These are phyloP conservation scores for Polypterus senegalus DNA, from an alignment of 2,113 vertebrate species.

Conservation along the genomic window DNA sequence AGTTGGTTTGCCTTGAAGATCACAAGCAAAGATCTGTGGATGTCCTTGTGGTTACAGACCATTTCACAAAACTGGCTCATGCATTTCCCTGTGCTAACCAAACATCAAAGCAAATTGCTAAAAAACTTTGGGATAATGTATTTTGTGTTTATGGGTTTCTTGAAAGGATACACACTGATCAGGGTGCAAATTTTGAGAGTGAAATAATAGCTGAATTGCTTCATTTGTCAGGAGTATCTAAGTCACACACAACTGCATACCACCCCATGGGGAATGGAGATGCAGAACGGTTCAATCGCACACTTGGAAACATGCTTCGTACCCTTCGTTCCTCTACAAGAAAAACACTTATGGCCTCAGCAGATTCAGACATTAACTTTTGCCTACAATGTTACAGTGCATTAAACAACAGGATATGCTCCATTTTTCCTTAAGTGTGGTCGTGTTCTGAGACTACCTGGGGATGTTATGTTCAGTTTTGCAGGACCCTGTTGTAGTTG, in stretches of 20 bases:
- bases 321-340: neutral
- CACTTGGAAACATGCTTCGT: constrained; percentile 6
- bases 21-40: constrained; percentile 6
- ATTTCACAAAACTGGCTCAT: constrained; percentile 13
- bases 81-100: constrained; percentile 9
- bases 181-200: constrained; percentile 15
- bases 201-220: constrained; percentile 7
- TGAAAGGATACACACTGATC: constrained; percentile 7
- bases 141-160: constrained; percentile 12
- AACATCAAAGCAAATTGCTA: constrained; percentile 10
- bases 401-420: constrained; percentile 15
- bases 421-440: constrained; percentile 19
- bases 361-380: constrained; percentile 16
- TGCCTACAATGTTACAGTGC: constrained; percentile 16
- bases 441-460: constrained; percentile 8
- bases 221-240: constrained; percentile 6
- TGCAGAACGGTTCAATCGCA: constrained; percentile 14
- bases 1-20: constrained; percentile 1
- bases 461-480: constrained; percentile 14
- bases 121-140: constrained; percentile 7
- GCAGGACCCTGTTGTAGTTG: neutral
- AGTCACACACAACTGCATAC: constrained; percentile 12
- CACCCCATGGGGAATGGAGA: constrained; percentile 16
- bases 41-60: constrained; percentile 14
- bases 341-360: constrained; percentile 10